Evolutionary conservation across 2,113 vertebrate species (phyloP), one percentile per base, ranked within the genome.

Genomic region (Megaceryle maxima): DNA sequence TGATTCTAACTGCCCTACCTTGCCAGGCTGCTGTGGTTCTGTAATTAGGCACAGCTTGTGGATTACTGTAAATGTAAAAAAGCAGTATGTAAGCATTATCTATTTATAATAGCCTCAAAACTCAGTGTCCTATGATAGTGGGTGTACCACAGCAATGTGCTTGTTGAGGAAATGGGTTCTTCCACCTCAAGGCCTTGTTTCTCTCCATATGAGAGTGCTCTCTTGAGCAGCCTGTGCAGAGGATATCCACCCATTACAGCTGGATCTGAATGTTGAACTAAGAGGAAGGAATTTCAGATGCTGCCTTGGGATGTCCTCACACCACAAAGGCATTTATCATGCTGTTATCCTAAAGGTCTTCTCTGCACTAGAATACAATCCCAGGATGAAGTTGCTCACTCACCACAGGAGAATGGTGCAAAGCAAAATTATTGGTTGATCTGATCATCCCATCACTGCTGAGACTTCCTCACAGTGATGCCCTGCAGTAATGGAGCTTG

Each of bases 1-100:
- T 62, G 48, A 41, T 76, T 66, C 73, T 86, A 60, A 64, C 15
- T 69, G 64, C 59, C 57, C 68, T 76, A 39, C 53, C 60, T 88
- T 79, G 43, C 43, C 55, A 72, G 31, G 48, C 48, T 92, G 39
- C 53, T 62, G 43, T 16, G 57, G 31, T 44, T 92, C 48, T 78
- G 41, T 64, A 74, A 78, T 48, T 53, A 81, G 50, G 57, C 25
- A 83, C 8, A 83, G 35, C 26, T 21, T 21, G 16, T 37, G 37
- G 85, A 77, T 86, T 18, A 51, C 35, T 41, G n/a, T 64, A 94
- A 92, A 93, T 31, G 51, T 46, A 33, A 92, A 90, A 90, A 59
- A 57, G 59, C 50, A 80, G 29, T 75, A 73, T 22, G 33, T 60
- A 75, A 81, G 21, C 16, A 35, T 51, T 78, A 78, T 44, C 20